Conservation (phyloP, 2,888 invertebrate genomes). For the Cataglyphis altisquamis region DNA sequence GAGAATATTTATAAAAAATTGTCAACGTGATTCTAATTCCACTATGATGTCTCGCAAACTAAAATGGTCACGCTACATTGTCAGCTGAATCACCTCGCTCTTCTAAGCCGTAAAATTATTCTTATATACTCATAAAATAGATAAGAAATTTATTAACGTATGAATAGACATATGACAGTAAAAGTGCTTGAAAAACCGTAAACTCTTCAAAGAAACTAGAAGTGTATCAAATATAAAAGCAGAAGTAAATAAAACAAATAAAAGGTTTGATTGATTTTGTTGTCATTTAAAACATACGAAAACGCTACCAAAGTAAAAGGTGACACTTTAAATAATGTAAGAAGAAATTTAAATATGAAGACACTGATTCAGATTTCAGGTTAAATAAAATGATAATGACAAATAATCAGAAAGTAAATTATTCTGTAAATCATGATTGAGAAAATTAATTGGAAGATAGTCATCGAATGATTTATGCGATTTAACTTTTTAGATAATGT, state of each 20-base stretch:
- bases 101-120: constrained; percentile 69
- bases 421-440: not conserved
- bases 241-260: constrained; percentile 27
- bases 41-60: constrained; percentile 2
- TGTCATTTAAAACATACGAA: not conserved
- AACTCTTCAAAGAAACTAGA: not conserved
- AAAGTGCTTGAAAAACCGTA: constrained; percentile 31
- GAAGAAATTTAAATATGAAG: not conserved
- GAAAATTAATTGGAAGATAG: constrained; percentile 10
- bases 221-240: constrained; percentile 15
- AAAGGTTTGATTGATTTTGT: not conserved
- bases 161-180: constrained; percentile 63
- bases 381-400: not conserved
- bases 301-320: not conserved
- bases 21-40: not conserved
- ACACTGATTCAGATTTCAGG: not conserved
- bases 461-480: not conserved
- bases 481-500: constrained; percentile 10
- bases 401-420: not conserved
- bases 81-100: constrained; percentile 49
- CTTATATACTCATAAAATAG: constrained; percentile 73
- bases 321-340: not conserved
- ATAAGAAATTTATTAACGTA: constrained; percentile 74
- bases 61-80: constrained; percentile 25
- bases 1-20: not conserved